Evolutionary conservation across 1,140 invertebrate genomes (phyloP), one percentile per base, ranked within the genome.

Genomic region (Papilio glaucus): DNA sequence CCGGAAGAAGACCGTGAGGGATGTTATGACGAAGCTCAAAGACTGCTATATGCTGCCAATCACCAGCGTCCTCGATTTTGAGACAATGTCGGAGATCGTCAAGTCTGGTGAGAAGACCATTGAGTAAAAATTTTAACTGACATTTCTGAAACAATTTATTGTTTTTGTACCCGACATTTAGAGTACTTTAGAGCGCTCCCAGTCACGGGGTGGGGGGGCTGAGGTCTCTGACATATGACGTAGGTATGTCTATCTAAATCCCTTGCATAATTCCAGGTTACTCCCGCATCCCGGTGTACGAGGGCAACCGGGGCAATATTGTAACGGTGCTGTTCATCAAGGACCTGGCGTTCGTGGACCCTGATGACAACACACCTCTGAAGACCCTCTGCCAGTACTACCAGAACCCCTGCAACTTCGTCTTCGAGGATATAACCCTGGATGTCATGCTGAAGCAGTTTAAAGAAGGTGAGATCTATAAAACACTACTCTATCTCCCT

Each of bases 361-460:
- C 99, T 0, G 98, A 99, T 91, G 98, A 99, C 90, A 98, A 98
- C 88, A 99, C 97, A 13, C 97, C 98, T 6, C 93, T 99, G 41
- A 97, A 96, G 86, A 99, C 98, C 0, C 94, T 99, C 1, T 98
- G 97, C 87, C 97, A 98, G 90, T 99, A 99, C 94, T 99, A 99
- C 93, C 98, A 99, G 90, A 99, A 99, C 94, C 96, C 96, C 0
- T 97, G 98, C 83, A 97, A 98, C 87, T 99, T 98, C 92, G 97
- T 99, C 15, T 99, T 99, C 90, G 97, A 99, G 86, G 98, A 99
- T 88, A 96, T 98, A 61, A 98, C 98, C 0, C 93, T 99, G 21
- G 98, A 99, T 85, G 95, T 98, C 39, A 98, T 99, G 95, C 97
- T 99, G 83, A 98, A 98, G 88, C 98, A 99, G 88, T 99, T 99